Percentiles rank a stretch among this genome's conserved stretches.
These are phyloP conservation scores for Catonia carolina DNA, from an alignment of 2,888 invertebrate genomes.

Conservation along the genomic window DNA sequence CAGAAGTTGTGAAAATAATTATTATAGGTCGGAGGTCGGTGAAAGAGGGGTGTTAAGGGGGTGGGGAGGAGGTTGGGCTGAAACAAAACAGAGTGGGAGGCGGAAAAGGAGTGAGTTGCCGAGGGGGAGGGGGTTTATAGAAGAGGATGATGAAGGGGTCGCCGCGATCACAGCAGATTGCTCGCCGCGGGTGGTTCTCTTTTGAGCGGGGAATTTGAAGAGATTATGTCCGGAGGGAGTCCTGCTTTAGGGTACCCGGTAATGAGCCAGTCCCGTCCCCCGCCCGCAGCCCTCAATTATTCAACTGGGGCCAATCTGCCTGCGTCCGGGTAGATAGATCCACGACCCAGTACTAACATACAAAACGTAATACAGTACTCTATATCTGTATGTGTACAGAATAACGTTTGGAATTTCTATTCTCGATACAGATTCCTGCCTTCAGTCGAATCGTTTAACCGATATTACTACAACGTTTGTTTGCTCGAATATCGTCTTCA, in stretches of 20 bases:
- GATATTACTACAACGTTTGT: no score
- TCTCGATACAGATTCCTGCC: no score
- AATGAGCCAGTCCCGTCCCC: background rate
- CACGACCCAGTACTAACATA: no score
- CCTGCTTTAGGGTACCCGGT: background rate
- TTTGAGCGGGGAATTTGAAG: conserved; percentile 13
- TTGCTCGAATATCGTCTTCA: no score
- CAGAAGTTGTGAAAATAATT: background rate
- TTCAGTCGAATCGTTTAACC: no score
- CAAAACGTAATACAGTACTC: no score
- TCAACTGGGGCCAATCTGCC: conserved; percentile 8
- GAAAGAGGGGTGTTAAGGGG: conserved; percentile 1
- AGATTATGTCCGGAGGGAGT: conserved; percentile 9
- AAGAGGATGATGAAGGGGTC: conserved; percentile 4
- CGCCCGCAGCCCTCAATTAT: conserved; percentile 12
- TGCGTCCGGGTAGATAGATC: no score
- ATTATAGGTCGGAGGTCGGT: background rate
- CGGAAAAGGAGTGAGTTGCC: background rate
- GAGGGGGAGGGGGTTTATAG: background rate
- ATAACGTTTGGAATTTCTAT: no score
- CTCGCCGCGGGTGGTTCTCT: conserved; percentile 7
- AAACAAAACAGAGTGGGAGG: background rate
- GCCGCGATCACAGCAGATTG: conserved; percentile 8
- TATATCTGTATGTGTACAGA: no score
- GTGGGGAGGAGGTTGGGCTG: conserved; percentile 1